Percentiles rank a stretch among this genome's conserved stretches.
Evolutionary conservation across 2,113 vertebrate genomes (phyloP).

Genomic region (Nestor notabilis): DNA sequence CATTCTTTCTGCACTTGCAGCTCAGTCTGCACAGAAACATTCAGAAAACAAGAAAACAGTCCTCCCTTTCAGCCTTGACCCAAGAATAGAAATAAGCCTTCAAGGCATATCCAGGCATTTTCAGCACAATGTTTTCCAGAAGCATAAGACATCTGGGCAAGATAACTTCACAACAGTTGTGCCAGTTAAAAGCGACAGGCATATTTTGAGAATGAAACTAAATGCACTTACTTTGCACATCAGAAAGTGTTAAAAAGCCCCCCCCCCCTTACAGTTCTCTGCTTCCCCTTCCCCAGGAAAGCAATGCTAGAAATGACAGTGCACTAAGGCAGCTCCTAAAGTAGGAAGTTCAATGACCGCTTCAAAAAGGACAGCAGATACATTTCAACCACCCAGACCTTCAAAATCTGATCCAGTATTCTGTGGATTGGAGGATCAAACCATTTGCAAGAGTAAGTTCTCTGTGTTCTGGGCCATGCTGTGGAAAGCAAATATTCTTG

Average conservation of each 20-base stretch:
- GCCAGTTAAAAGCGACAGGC: background rate
- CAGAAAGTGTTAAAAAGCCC: background rate
- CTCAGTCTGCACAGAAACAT: background rate
- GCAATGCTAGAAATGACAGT: background rate
- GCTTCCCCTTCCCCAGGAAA: background rate
- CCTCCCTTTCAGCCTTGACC: slow-evolving; percentile 28
- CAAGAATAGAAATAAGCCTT: slow-evolving; percentile 20
- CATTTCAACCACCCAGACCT: background rate
- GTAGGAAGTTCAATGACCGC: background rate
- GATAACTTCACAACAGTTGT: background rate
- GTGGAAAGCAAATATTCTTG: slow-evolving; percentile 69
- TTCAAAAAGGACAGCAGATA: background rate
- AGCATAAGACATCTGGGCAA: background rate
- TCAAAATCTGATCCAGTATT: background rate
- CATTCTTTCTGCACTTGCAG: background rate
- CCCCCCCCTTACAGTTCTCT: background rate
- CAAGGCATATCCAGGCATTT: slow-evolving; percentile 15
- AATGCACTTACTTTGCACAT: background rate
- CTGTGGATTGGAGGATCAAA: slow-evolving; percentile 25
- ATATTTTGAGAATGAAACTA: background rate
- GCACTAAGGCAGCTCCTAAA: background rate
- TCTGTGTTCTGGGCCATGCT: background rate
- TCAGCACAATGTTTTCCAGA: slow-evolving; percentile 25
- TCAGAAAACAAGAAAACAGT: slow-evolving; percentile 10
- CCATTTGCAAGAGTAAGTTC: slow-evolving; percentile 52